These are phyloP conservation scores for Branchipolynoe longqiensis DNA, from an alignment of 2,888 invertebrate genomes.

Conservation along the genomic window DNA sequence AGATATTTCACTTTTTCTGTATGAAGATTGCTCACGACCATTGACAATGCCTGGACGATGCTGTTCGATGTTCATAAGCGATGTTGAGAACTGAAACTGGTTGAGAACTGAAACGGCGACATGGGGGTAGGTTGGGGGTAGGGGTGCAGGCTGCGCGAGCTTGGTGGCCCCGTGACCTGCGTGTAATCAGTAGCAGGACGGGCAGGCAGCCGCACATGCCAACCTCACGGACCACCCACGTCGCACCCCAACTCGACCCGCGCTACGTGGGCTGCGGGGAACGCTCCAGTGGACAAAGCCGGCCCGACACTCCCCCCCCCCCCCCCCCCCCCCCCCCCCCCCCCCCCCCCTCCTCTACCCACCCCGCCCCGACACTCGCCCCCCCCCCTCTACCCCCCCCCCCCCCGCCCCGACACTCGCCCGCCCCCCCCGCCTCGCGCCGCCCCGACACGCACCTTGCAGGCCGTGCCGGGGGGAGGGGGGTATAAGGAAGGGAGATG, in stretches of 20 bases:
- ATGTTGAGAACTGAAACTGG: too few relatives aligned
- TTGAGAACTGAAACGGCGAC: too few relatives aligned
- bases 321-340: neutral
- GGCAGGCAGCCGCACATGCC: conserved; percentile 39
- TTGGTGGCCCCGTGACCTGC: conserved; percentile 31
- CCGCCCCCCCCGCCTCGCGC: neutral
- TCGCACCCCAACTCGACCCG: neutral
- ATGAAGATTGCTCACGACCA: too few relatives aligned
- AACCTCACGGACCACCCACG: conserved; percentile 16
- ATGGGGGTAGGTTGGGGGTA: too few relatives aligned
- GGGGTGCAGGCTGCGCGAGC: conserved; percentile 16
- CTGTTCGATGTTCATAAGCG: too few relatives aligned
- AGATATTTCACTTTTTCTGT: too few relatives aligned
- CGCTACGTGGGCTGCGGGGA: too few relatives aligned
- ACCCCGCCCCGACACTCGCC: conserved; percentile 15
- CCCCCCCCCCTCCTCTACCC: conserved; percentile 16
- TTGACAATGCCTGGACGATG: too few relatives aligned
- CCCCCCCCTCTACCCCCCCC: conserved; percentile 7
- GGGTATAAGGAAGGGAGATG: too few relatives aligned
- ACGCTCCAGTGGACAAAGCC: too few relatives aligned
- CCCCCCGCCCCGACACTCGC: neutral
- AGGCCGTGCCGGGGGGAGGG: too few relatives aligned
- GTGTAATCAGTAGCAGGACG: conserved; percentile 39
- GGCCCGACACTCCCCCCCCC: neutral
- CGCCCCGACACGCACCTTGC: too few relatives aligned